Percentiles rank a stretch among this genome's conserved stretches.
phyloP scores from a whole-genome alignment of 35 echinoderm and acorn worm genomes.

The Ophiothrix spiculata region DNA sequence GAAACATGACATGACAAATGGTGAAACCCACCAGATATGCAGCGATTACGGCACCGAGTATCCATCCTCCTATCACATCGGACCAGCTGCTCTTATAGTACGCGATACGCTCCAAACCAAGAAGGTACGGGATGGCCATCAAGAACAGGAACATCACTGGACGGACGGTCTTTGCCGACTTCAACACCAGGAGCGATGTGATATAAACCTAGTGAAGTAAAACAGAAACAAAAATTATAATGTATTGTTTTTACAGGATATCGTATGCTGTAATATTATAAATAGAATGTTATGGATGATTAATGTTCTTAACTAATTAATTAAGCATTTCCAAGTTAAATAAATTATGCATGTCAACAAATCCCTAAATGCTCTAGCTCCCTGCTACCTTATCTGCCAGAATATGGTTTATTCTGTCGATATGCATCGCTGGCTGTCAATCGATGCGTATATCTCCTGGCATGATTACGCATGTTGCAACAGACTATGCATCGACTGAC shows the following conservation, averaged over 20 bases:
- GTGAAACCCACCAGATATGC: constrained; percentile 65
- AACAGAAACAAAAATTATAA: background rate
- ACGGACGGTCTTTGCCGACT: constrained; percentile 47
- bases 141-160: constrained; percentile 50
- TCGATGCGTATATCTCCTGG: too few relatives aligned
- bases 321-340: background rate
- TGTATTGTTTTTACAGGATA: background rate
- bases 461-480: too few relatives aligned
- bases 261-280: background rate
- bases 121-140: constrained; percentile 58
- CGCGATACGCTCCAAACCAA: constrained; percentile 60
- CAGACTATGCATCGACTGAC: too few relatives aligned
- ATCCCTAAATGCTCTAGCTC: too few relatives aligned
- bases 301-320: background rate
- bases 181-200: constrained; percentile 42
- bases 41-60: constrained; percentile 55
- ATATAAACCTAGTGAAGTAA: constrained; percentile 40
- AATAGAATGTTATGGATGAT: background rate
- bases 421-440: too few relatives aligned
- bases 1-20: background rate
- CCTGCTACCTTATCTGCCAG: too few relatives aligned
- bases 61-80: constrained; percentile 81
- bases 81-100: constrained; percentile 60
- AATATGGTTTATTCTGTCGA: too few relatives aligned
- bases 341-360: background rate